Base-by-base conservation (phyloP, 2,888 invertebrate genomes). In the Cecidostiba fungosa region DNA sequence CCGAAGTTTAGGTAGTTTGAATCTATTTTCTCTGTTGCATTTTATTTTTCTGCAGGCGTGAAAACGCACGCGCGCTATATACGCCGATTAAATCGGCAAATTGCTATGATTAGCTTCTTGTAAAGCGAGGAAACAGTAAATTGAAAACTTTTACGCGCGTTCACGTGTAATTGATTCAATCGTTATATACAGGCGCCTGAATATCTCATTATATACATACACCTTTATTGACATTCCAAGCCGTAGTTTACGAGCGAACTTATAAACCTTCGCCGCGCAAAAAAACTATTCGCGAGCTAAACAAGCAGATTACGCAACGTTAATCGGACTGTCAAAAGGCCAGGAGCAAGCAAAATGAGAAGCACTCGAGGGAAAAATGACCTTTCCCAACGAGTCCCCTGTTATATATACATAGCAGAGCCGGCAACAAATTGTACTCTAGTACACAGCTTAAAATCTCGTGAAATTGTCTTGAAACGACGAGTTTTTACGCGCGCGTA, bases 321-420 rank as follows among this genome's bases (percentile, higher is more conserved):
- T 54, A 72, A 54, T 72, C 50, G 19, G 26, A 79, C 32, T 39
- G 50, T 23, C 72, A 66, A 66, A 66, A 66, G 66, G 14, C 66
- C 66, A 26, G 26, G 6, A 14, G 66, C 62, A 62, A 66, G 29
- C 26, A 43, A 78, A 69, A 43, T 16, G 19, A 66, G 12, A 66
- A 23, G 62, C 5, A n/a, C 19, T 23, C 66, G 26, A 66, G 14
- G 23, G 23, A 66, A 26, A 14, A 26, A 59, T 50, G 19, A 50
- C 6, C 19, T 50, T 19, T 50, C 19, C 19, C 50, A n/a, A 59
- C 54, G n/a, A 19, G 54, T 8, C 1, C 66, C 14, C 26, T 29
- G 29, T n/a, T n/a, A n/a, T n/a, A n/a, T 1, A 14, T 14, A 29
- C 3, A 66, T 10, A 26, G 66, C 66, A 29, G 26, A 10, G 23